Evolutionary conservation across 2,888 invertebrate genomes (phyloP), one percentile per base, ranked within the genome.

Genomic region (Sycophila texana): DNA sequence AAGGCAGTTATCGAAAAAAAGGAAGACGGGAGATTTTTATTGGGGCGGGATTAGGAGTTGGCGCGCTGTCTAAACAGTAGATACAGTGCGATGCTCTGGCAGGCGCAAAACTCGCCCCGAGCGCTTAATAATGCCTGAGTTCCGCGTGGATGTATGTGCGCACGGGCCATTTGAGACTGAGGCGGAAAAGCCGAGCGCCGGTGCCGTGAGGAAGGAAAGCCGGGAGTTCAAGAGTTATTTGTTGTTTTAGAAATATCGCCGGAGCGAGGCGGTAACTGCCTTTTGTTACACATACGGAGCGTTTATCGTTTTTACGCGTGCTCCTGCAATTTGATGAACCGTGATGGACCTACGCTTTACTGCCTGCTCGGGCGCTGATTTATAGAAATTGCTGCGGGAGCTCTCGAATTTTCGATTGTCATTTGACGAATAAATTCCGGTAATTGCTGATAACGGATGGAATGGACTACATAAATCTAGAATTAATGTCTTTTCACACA

Each of bases 21-120:
- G 39, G 0, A 10, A 7, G 39, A 39, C 39, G 39, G 53, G 57
- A 78, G 68, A 57, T 68, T 74, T 78, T 74, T 78, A 78, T 78
- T 78, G 39, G 47, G 4, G n/a, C 20, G 68, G 53, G 4, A 51
- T 30, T 20, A 13, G 18, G 22, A 30, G 18, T 30, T 14, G 16
- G 22, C 39, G 30, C 30, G 10, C 76, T 80, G 76, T 67, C 55
- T 58, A 72, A 80, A 63, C 75, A 72, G 71, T 39, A 66, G 75
- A 77, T 77, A 77, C 39, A 12, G 72, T n/a, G 18, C 18, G 53
- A 26, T 26, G 22, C n/a, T 57, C 51, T 53, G 10, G n/a, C 53
- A n/a, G 53, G 16, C 53, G 10, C n/a, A 7, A 39, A 26, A 61
- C n/a, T 26, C 4, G 10, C 51, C 4, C 51, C 39, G 53, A 58